These are phyloP conservation scores for Dryoscopus gambensis DNA, from an alignment of 2,113 vertebrate species.

Conservation along the genomic window DNA sequence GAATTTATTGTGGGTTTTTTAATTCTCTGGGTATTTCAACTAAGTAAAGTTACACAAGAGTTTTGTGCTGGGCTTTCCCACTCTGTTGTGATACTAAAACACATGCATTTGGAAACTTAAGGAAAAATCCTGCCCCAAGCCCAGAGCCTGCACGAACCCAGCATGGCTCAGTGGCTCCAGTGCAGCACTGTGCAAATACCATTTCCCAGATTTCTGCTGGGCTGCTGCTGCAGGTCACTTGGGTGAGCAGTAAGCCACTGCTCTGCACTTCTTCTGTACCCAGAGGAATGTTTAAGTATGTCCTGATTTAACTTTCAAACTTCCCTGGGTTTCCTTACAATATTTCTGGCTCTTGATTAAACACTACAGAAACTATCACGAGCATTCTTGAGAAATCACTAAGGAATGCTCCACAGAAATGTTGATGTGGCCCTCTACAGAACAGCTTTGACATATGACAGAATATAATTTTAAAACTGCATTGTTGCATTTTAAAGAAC, in stretches of 20 bases:
- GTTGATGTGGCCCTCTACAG: neutral
- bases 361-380: neutral
- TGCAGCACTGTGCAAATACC: rapidly evolving
- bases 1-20: neutral
- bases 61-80: neutral
- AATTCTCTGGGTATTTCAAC: neutral
- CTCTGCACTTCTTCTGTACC: neutral
- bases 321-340: neutral
- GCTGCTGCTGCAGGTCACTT: neutral
- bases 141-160: neutral
- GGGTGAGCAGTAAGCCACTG: neutral
- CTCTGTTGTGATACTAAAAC: neutral
- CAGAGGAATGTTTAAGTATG: neutral
- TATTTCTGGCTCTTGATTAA: neutral
- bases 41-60: neutral
- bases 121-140: neutral
- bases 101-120: neutral
- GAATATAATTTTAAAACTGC: neutral
- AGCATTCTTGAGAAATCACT: neutral
- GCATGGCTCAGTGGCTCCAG: neutral
- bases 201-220: neutral
- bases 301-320: neutral
- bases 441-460: neutral
- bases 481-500: neutral
- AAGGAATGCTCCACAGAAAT: neutral